Conservation (phyloP, 2,888 invertebrate species). For the Microplitis manilae region DNA sequence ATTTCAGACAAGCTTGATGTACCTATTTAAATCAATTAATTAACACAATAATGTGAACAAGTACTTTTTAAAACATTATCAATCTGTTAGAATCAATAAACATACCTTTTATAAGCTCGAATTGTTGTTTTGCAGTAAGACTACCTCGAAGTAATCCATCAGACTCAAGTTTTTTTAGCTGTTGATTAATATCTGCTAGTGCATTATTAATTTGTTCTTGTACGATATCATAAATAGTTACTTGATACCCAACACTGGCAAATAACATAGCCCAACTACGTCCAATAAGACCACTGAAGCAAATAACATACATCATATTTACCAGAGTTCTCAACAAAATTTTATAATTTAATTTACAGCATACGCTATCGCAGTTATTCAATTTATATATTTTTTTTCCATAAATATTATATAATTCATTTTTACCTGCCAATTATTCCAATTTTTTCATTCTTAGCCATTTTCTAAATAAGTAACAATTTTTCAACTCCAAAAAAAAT, state of each 20-base stretch:
- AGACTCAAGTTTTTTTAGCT: conserved; percentile 81
- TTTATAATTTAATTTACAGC: background rate
- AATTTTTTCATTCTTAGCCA: conserved; percentile 76
- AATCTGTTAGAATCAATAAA: background rate
- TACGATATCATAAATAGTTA: conserved; percentile 88
- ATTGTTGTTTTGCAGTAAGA: conserved; percentile 83
- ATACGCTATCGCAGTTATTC: background rate
- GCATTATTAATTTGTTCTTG: conserved; percentile 83
- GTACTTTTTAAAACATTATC: background rate
- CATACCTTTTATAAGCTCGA: conserved; percentile 81
- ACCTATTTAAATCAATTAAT: conserved; percentile 69
- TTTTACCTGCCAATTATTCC: conserved; percentile 84
- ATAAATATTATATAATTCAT: conserved; percentile 7
- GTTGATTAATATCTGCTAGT: conserved; percentile 81
- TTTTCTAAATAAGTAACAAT: conserved; percentile 4
- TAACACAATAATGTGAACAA: background rate
- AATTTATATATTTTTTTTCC: background rate
- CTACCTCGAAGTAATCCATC: conserved; percentile 84
- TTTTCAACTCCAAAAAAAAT: background rate
- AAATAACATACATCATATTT: conserved; percentile 23
- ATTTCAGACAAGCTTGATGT: conserved; percentile 80
- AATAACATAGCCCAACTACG: conserved; percentile 98
- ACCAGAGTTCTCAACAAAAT: too few relatives aligned
- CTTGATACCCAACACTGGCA: conserved; percentile 92
- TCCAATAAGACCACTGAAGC: conserved; percentile 91